These are phyloP conservation scores for Sebastes schlegelii DNA, from an alignment of 2,113 vertebrate species.

Conservation along the genomic window DNA sequence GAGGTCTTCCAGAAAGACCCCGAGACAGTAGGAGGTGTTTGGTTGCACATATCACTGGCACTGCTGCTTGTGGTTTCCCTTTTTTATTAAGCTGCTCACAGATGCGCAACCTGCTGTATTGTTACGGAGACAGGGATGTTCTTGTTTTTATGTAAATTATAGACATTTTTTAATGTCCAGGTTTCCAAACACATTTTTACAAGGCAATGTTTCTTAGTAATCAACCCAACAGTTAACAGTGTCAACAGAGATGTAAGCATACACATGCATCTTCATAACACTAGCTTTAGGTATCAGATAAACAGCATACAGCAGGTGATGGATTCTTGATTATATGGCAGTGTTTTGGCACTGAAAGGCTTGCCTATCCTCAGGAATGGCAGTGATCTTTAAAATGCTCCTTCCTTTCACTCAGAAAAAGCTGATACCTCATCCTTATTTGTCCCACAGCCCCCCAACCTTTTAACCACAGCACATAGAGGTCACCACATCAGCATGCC, in stretches of 20 bases:
- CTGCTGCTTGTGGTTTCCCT: conserved; percentile 60
- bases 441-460: conserved; percentile 44
- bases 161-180: not conserved
- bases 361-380: conserved; percentile 19
- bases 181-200: not conserved
- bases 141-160: conserved; percentile 10
- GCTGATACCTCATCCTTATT: conserved; percentile 55
- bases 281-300: not conserved
- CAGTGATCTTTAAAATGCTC: conserved; percentile 58
- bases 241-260: not conserved
- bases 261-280: not conserved
- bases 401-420: conserved; percentile 41
- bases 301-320: conserved; percentile 9
- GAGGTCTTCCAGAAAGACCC: conserved; percentile 68
- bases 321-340: conserved; percentile 12
- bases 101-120: conserved; percentile 38
- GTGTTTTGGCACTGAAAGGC: conserved; percentile 37
- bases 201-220: not conserved
- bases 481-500: conserved; percentile 76
- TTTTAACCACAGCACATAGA: conserved; percentile 72
- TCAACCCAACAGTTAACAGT: not conserved
- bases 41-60: conserved; percentile 60
- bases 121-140: not conserved
- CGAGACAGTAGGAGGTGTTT: conserved; percentile 66
- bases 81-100: conserved; percentile 60